Evolutionary conservation across 2,113 vertebrate genomes (phyloP).

Genomic region (Naja naja): DNA sequence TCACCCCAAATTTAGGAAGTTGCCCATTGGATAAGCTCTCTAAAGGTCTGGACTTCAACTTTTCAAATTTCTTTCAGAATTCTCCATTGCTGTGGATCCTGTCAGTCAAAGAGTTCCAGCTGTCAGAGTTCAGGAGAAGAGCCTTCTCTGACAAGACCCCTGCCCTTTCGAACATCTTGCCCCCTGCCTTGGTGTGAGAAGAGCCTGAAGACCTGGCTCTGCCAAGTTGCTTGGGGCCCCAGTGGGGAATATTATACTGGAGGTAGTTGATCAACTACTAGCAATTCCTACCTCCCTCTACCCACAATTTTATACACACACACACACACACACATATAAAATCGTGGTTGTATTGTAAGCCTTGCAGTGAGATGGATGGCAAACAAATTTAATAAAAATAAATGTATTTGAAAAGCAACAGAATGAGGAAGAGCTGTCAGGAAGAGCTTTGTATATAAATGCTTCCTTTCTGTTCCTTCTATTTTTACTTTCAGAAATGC

Average conservation of each 20-base stretch:
- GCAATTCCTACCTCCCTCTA: not conserved
- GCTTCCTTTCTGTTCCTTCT: not conserved
- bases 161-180: not conserved
- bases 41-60: not conserved
- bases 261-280: not conserved
- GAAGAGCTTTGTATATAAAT: not conserved
- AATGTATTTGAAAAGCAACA: not conserved
- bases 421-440: not conserved
- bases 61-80: not conserved
- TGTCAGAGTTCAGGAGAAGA: not conserved
- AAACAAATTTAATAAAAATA: not conserved
- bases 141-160: not conserved
- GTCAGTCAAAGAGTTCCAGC: not conserved
- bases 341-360: not conserved
- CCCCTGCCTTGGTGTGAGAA: not conserved
- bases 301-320: not conserved
- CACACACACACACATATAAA: not conserved
- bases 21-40: not conserved
- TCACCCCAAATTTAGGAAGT: not conserved
- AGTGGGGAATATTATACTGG: not conserved
- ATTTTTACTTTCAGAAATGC: not conserved
- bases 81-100: not conserved
- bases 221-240: too few relatives aligned
- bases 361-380: not conserved
- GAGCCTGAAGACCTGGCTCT: too few relatives aligned